Percentiles rank a stretch among this genome's conserved stretches.
These are phyloP conservation scores for Bubo bubo DNA, from an alignment of 2,113 vertebrate genomes.

Conservation along the genomic window DNA sequence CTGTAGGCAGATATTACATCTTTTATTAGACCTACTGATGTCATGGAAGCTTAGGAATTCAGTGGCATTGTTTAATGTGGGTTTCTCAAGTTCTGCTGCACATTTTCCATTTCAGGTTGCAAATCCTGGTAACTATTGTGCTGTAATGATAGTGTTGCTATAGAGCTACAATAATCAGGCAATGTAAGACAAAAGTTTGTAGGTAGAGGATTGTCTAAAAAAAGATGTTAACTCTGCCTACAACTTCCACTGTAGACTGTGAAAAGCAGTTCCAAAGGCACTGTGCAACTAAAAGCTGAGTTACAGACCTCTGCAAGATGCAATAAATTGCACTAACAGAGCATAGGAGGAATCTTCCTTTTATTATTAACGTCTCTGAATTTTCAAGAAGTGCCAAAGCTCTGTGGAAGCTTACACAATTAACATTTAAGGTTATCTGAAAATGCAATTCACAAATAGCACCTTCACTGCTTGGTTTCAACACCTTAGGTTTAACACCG, in stretches of 20 bases:
- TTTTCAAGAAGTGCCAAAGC: neutral
- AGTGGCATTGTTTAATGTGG: neutral
- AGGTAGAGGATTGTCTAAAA: constrained; percentile 55
- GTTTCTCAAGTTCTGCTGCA: neutral
- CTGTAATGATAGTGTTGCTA: constrained; percentile 45
- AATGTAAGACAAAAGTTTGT: constrained; percentile 9
- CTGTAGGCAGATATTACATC: neutral
- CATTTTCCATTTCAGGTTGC: constrained; percentile 24
- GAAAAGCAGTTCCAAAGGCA: neutral
- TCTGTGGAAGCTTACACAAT: neutral
- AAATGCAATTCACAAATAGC: neutral
- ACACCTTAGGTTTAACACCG: neutral
- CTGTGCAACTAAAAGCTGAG: neutral
- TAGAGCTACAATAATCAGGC: constrained; percentile 34
- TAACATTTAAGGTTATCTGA: neutral
- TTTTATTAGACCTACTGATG: constrained; percentile 27
- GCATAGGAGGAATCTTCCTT: neutral
- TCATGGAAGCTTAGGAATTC: neutral
- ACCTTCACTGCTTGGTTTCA: neutral
- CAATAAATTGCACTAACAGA: neutral
- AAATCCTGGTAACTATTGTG: constrained; percentile 21
- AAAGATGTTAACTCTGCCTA: constrained; percentile 45
- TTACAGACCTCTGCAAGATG: neutral
- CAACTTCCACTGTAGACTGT: neutral
- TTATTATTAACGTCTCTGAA: neutral